Evolutionary conservation across 1,140 invertebrate species (phyloP).

Genomic region (Daktulosphaira vitifoliae): DNA sequence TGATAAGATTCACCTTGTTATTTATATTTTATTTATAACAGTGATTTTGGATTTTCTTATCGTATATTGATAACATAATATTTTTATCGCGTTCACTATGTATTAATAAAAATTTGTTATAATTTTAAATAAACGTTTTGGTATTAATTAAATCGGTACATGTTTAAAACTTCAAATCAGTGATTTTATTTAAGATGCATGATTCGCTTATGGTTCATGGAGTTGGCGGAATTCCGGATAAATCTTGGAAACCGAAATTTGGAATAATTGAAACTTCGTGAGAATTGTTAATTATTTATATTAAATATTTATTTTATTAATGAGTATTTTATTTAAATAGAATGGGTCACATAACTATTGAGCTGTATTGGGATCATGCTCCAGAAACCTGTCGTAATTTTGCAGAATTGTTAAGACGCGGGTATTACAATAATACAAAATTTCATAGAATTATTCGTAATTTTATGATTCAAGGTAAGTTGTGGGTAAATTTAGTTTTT

Average conservation of each 20-base stretch:
- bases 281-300: slow-evolving; percentile 41
- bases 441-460: slow-evolving; percentile 94
- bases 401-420: slow-evolving; percentile 80
- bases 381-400: slow-evolving; percentile 94
- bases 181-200: slow-evolving; percentile 14
- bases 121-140: no score
- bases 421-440: slow-evolving; percentile 93
- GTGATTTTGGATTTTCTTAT: no score
- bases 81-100: no score
- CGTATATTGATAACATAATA: no score
- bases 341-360: slow-evolving; percentile 85
- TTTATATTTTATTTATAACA: no score
- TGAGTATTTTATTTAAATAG: slow-evolving; percentile 47
- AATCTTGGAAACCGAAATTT: slow-evolving; percentile 77
- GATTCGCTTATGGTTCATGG: slow-evolving; percentile 23
- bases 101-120: no score
- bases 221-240: slow-evolving; percentile 56
- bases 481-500: no score
- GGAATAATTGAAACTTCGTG: slow-evolving; percentile 71
- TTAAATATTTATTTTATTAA: slow-evolving; percentile 11
- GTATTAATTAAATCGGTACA: no score
- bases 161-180: no score
- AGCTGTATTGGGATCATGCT: slow-evolving; percentile 97
- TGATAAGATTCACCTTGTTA: no score
- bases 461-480: slow-evolving; percentile 89